Conservation (phyloP, 2,888 invertebrate genomes). For the Pediacus dermestoides region DNA sequence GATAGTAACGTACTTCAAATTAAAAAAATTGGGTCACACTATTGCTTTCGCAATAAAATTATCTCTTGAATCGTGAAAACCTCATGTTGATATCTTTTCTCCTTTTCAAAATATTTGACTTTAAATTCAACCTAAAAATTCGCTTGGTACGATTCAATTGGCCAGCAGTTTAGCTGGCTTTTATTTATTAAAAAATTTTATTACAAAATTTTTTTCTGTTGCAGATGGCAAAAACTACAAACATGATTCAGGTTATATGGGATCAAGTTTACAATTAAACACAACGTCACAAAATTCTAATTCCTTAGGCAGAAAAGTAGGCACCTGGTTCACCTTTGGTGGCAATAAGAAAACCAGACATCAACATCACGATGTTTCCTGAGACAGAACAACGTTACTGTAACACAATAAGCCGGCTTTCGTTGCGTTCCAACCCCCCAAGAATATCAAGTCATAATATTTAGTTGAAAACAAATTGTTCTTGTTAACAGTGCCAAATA, state of each 20-base stretch:
- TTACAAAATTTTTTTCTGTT: constrained; percentile 22
- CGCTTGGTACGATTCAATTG: no score
- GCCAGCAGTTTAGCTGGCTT: no score
- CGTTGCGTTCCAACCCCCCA: constrained; percentile 6
- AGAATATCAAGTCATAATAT: constrained; percentile 16
- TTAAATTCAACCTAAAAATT: no score
- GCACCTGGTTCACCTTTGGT: constrained; percentile 58
- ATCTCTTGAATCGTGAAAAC: no score
- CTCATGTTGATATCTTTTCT: no score
- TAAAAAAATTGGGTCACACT: no score
- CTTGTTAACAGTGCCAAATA: constrained; percentile 26
- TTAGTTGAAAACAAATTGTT: constrained; percentile 11
- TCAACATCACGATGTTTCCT: constrained; percentile 49
- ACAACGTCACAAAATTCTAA: constrained; percentile 45
- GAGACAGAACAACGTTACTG: constrained; percentile 54
- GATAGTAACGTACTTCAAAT: no score
- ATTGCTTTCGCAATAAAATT: no score
- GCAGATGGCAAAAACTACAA: constrained; percentile 51
- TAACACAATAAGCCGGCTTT: constrained; percentile 31
- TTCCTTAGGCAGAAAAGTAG: constrained; percentile 56
- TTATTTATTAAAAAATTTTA: no score
- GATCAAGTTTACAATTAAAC: constrained; percentile 47
- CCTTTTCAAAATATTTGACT: no score
- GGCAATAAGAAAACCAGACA: constrained; percentile 54
- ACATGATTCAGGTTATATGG: constrained; percentile 50